Conservation (phyloP, 2,113 vertebrate species). For the Protobothrops mucrosquamatus region DNA sequence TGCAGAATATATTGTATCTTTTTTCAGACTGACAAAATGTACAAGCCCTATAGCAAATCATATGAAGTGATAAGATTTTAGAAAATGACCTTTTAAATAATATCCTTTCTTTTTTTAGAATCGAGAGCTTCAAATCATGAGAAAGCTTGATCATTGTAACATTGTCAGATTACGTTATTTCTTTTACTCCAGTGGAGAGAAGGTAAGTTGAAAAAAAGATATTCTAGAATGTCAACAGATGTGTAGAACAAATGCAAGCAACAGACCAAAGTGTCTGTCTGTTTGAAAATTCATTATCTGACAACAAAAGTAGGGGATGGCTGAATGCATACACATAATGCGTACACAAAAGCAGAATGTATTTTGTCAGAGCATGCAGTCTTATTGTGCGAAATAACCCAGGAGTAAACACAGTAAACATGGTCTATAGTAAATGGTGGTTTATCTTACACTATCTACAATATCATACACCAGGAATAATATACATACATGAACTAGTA, state of each 20-base stretch:
- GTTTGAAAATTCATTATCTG: not conserved
- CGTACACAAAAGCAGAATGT: not conserved
- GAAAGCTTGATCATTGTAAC: conserved; percentile 99
- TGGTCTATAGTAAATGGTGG: too few relatives aligned
- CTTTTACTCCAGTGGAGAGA: conserved; percentile 99
- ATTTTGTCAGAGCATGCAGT: not conserved
- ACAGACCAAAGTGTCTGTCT: not conserved
- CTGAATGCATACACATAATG: not conserved
- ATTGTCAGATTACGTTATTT: conserved; percentile 98
- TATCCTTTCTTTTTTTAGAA: conserved; percentile 78
- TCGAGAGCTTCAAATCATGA: conserved; percentile 99
- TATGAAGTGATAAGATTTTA: not conserved
- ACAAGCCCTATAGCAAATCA: not conserved
- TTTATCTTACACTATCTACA: too few relatives aligned
- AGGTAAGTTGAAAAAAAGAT: conserved; percentile 74
- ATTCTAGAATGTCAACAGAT: not conserved
- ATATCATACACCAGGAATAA: too few relatives aligned
- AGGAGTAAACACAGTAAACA: too few relatives aligned
- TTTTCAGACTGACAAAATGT: not conserved
- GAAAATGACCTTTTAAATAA: conserved; percentile 29
- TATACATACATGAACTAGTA: too few relatives aligned
- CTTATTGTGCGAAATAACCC: too few relatives aligned
- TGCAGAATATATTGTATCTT: not conserved
- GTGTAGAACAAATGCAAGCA: not conserved
- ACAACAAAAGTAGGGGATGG: not conserved